Evolutionary conservation across 30 jellyfish, hydroid and myxozoan genomes (phyloP), one percentile per base, ranked within the genome.

Genomic region (Hydra vulgaris): DNA sequence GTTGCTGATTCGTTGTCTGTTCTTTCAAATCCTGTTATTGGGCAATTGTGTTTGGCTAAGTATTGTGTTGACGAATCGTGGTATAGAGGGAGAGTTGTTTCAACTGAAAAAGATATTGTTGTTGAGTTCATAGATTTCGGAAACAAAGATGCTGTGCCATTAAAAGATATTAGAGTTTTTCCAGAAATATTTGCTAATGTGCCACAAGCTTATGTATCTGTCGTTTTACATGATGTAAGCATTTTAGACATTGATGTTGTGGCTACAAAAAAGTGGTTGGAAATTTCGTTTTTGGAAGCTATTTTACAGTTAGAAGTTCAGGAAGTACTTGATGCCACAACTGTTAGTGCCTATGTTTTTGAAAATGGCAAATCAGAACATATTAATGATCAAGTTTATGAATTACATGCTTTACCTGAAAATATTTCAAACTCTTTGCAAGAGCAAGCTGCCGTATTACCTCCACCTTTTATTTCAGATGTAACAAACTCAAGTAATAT

Each of bases 91-190:
- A 82, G 81, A 54, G 66, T 88, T 0, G 53, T n/a, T 12, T 8
- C 71, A 18, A 26, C 16, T n/a, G 89, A 25, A n/a, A 82, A 77
- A 17, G 17, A 23, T 1, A 77, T 80, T n/a, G 56, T 70, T 17
- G 97, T 89, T 25, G 76, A 23, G 17, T 89, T 81, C 83, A 84
- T 86, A 53, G 97, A 89, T 78, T 81, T 27, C 27, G 97, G 95
- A 0, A 82, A 85, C 61, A 27, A 55, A 17, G 95, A 81, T 18
- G n/a, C 23, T 0, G 84, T 85, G 8, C 70, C 7, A 16, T 72
- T 68, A 18, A 26, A 72, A 19, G 74, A 80, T 76, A 74, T 81
- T 61, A 81, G 88, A 19, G 73, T 82, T 1, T 8, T 82, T 8
- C 15, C 82, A 54, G 15, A 26, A 20, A 85, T 79, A 67, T 84